Conservation (phyloP, 2,797 vertebrate genomes). For the Silurus lanzhouensis region DNA sequence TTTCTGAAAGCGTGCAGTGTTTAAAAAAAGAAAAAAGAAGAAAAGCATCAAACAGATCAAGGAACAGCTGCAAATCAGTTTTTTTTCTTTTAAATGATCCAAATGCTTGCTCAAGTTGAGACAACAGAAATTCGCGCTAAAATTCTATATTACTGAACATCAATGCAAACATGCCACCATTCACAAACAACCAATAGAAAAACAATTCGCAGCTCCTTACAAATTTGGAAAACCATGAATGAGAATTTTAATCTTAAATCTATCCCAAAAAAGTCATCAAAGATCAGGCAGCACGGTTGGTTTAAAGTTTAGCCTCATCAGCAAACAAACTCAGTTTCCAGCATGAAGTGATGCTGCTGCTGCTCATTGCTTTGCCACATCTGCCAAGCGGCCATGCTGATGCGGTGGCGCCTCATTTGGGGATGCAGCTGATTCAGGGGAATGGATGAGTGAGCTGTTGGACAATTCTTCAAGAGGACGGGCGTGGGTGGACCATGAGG, state of each 20-base stretch:
- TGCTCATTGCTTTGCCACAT: constrained; percentile 42
- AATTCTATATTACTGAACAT: not conserved
- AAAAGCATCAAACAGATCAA: not conserved
- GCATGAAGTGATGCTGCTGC: constrained; percentile 27
- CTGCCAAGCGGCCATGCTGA: constrained; percentile 50
- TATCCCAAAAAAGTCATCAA: not conserved
- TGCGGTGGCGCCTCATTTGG: constrained; percentile 62
- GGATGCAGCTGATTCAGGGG: constrained; percentile 62
- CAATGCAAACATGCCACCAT: not conserved
- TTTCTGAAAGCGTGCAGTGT: no score
- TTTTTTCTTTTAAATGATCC: not conserved
- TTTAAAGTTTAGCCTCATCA: constrained; percentile 61
- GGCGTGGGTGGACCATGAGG: constrained; percentile 72
- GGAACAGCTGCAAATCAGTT: not conserved
- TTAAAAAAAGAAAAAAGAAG: not conserved
- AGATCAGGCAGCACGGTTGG: not conserved
- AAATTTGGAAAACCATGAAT: not conserved
- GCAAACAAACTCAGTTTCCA: constrained; percentile 58
- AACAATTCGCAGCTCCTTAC: not conserved
- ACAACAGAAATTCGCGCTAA: not conserved
- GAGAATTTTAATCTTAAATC: not conserved
- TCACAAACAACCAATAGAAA: not conserved
- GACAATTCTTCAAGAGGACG: constrained; percentile 75
- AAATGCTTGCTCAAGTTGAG: not conserved
- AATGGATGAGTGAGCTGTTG: constrained; percentile 60